Evolutionary conservation across 2,797 vertebrate species (phyloP).

Genomic region (Luscinia luscinia): DNA sequence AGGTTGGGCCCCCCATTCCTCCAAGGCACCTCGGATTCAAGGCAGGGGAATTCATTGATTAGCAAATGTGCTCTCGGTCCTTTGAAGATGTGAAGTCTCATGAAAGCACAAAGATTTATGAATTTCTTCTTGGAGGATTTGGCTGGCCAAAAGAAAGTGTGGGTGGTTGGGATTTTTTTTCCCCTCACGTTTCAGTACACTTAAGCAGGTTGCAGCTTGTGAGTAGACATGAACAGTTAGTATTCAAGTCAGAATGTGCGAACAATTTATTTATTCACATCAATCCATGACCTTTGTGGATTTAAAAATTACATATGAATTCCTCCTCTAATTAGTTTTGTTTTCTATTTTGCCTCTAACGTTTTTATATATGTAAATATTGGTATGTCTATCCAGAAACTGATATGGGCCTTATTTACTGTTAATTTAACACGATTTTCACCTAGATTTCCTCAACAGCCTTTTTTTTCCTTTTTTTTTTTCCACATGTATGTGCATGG

Average conservation of each 20-base stretch:
- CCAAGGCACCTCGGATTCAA: background rate
- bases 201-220: background rate
- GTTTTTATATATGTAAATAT: background rate
- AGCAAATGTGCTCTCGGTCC: background rate
- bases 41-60: background rate
- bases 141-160: background rate
- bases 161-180: background rate
- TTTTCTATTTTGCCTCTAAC: background rate
- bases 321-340: background rate
- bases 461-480: background rate
- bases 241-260: background rate
- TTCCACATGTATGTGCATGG: fast-evolving
- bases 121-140: background rate
- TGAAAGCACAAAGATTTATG: background rate
- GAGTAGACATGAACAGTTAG: background rate
- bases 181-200: background rate
- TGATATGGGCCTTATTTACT: background rate
- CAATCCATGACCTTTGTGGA: fast-evolving
- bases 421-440: background rate
- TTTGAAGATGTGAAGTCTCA: background rate
- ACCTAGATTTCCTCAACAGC: background rate
- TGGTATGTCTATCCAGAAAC: background rate
- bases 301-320: background rate
- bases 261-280: background rate
- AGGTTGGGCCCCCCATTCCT: background rate